These are phyloP conservation scores for Torymus aiolomorphi DNA, from an alignment of 2,888 invertebrate genomes.

Conservation along the genomic window DNA sequence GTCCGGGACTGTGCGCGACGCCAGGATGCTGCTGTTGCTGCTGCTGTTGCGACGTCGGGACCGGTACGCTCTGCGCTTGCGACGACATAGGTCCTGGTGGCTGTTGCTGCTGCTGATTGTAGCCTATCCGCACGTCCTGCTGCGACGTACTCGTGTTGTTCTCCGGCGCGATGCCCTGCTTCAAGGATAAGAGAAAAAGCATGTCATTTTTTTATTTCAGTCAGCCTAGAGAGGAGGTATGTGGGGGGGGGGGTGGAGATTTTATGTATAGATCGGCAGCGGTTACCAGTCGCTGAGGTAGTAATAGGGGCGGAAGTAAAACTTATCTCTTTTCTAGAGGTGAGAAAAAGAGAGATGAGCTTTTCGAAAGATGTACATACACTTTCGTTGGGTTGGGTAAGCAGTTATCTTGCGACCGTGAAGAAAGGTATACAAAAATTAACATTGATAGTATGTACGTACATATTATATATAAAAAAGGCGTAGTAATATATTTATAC, in stretches of 20 bases:
- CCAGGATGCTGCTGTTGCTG: constrained; percentile 64
- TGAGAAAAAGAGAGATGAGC: too few relatives aligned
- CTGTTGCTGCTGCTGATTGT: constrained; percentile 74
- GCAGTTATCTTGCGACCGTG: too few relatives aligned
- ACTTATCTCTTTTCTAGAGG: too few relatives aligned
- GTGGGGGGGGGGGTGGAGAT: too few relatives aligned
- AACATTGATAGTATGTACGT: neutral
- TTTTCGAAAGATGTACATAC: too few relatives aligned
- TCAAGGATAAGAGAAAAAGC: constrained; percentile 56
- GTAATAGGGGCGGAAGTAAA: too few relatives aligned
- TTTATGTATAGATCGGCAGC: too few relatives aligned
- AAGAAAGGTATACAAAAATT: too few relatives aligned
- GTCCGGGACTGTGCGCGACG: constrained; percentile 69
- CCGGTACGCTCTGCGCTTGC: constrained; percentile 71
- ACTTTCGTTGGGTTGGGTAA: too few relatives aligned
- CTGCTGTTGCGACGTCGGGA: constrained; percentile 45
- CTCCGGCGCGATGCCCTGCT: constrained; percentile 80
- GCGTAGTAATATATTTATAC: neutral
- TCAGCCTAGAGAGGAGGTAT: too few relatives aligned
- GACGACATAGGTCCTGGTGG: constrained; percentile 70
- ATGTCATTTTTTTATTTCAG: too few relatives aligned
- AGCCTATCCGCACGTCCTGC: constrained; percentile 73
- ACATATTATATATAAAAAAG: neutral
- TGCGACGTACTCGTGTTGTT: constrained; percentile 81
- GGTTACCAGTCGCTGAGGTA: too few relatives aligned